These are phyloP conservation scores for Dasypolia templi DNA, from an alignment of 2,888 invertebrate genomes.

Conservation along the genomic window DNA sequence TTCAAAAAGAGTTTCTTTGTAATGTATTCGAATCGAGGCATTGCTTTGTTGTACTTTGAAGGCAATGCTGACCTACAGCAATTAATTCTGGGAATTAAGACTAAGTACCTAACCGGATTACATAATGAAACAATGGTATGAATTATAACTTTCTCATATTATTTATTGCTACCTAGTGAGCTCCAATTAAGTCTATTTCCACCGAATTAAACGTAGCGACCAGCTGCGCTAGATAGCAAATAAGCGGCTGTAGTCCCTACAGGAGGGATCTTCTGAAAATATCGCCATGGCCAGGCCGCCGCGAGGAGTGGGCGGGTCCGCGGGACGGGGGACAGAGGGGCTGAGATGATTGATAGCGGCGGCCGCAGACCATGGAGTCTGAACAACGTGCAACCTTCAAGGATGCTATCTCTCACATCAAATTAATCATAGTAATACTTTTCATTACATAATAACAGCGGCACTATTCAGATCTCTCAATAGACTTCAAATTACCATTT, in stretches of 20 bases:
- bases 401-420: conserved; percentile 26
- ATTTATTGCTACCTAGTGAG: conserved; percentile 66
- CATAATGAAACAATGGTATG: conserved; percentile 57
- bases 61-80: conserved; percentile 36
- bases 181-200: conserved; percentile 70
- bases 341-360: conserved; percentile 74
- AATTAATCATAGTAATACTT: conserved; percentile 27
- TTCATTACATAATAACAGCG: conserved; percentile 53
- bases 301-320: conserved; percentile 50
- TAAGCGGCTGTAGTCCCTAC: conserved; percentile 56
- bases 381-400: conserved; percentile 32
- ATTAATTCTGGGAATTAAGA: conserved; percentile 48
- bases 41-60: conserved; percentile 44
- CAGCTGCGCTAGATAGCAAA: conserved; percentile 69
- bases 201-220: conserved; percentile 66
- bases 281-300: conserved; percentile 64
- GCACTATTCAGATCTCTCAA: conserved; percentile 60
- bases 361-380: conserved; percentile 46
- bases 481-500: conserved; percentile 60
- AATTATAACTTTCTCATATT: conserved; percentile 68
- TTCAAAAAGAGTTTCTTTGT: conserved; percentile 39
- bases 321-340: conserved; percentile 55
- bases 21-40: conserved; percentile 44
- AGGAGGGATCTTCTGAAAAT: conserved; percentile 69
- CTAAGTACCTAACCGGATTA: conserved; percentile 50